A percentile compares a stretch with the other conserved stretches of the same genome.
These are phyloP conservation scores for Acanthis flammea DNA, from an alignment of 2,797 vertebrate genomes.

Conservation along the genomic window DNA sequence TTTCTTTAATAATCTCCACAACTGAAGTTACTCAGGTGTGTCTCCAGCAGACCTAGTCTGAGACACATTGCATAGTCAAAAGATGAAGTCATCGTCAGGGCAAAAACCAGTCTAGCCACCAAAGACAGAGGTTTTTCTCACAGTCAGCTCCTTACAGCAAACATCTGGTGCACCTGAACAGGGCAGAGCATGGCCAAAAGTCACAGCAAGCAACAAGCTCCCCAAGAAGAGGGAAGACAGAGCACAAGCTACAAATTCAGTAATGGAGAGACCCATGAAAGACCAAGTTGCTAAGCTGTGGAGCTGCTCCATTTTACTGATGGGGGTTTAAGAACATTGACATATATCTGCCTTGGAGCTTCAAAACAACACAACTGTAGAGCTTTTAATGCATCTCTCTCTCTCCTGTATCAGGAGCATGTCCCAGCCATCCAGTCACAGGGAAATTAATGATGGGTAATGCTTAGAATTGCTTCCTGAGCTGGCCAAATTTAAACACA, in stretches of 20 bases:
- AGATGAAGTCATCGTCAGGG: slow-evolving; percentile 20
- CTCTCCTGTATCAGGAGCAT: not conserved
- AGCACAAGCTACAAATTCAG: not conserved
- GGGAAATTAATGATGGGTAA: not conserved
- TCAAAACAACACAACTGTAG: not conserved
- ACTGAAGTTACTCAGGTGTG: slow-evolving; percentile 59
- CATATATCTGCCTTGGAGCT: not conserved
- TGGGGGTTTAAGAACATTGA: not conserved
- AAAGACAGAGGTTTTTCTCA: not conserved
- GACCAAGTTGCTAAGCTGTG: not conserved
- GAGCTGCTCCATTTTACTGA: not conserved
- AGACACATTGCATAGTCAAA: slow-evolving; percentile 19
- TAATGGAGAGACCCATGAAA: not conserved
- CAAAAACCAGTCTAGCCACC: slow-evolving; percentile 51
- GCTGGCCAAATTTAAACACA: not conserved
- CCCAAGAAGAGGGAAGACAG: not conserved
- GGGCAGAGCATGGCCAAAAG: not conserved
- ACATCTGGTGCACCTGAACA: not conserved
- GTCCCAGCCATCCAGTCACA: not conserved
- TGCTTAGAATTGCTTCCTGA: not conserved
- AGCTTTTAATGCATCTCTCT: not conserved
- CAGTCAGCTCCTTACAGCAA: not conserved
- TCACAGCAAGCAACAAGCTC: not conserved
- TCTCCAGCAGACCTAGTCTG: slow-evolving; percentile 19
- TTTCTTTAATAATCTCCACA: slow-evolving; percentile 34